Evolutionary conservation across 2,797 vertebrate genomes (phyloP).

Genomic region (Champsocephalus esox): DNA sequence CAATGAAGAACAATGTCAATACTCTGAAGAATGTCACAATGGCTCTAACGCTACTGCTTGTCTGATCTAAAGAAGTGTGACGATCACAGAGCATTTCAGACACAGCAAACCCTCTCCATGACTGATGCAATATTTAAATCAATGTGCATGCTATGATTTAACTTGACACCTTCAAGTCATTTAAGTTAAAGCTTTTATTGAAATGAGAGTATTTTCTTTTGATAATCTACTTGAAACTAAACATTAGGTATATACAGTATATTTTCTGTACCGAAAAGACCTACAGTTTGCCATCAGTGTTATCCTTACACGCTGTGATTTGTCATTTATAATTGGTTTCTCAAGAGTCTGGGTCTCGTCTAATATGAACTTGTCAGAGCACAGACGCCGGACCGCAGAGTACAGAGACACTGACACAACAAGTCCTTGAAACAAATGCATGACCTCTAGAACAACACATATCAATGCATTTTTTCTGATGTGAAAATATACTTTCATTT

Average conservation of each 20-base stretch:
- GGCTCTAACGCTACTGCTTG: constrained; percentile 16
- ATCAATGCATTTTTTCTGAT: not conserved
- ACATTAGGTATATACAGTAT: not conserved
- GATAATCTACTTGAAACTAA: not conserved
- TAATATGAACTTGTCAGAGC: not conserved
- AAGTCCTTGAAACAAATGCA: not conserved
- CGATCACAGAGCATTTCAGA: constrained; percentile 14
- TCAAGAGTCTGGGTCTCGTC: not conserved
- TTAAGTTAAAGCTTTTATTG: not conserved
- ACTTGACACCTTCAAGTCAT: not conserved
- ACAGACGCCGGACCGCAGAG: not conserved
- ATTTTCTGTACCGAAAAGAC: not conserved
- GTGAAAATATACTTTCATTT: constrained; percentile 10
- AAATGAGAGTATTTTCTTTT: not conserved
- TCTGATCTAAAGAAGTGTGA: constrained; percentile 11
- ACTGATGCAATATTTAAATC: constrained; percentile 11
- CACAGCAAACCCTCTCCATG: not conserved
- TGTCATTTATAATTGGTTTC: constrained; percentile 5
- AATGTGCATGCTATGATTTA: not conserved
- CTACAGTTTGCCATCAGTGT: not conserved
- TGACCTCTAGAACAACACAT: not conserved
- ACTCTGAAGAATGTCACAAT: constrained; percentile 8
- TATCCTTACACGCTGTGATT: not conserved
- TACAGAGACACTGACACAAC: not conserved
- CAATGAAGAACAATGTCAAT: constrained; percentile 11